Evolutionary conservation across 2,113 vertebrate species (phyloP).

Genomic region (Hippocampus barbouri): DNA sequence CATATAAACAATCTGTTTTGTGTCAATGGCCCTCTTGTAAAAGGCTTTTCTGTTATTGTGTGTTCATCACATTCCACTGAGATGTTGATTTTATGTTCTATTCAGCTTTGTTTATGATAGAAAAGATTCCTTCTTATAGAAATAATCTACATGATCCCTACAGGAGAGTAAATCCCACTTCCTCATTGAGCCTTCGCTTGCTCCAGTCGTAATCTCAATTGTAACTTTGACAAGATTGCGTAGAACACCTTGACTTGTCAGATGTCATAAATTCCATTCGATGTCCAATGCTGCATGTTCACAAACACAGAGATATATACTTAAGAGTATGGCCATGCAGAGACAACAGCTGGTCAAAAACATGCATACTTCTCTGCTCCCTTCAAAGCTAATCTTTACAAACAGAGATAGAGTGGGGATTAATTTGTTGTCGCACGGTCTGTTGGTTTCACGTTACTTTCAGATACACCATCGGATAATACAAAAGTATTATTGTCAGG

Average conservation of each 20-base stretch:
- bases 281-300: background rate
- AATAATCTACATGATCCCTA: constrained; percentile 6
- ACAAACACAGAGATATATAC: background rate
- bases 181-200: background rate
- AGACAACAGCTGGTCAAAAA: constrained; percentile 58
- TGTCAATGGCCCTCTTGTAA: background rate
- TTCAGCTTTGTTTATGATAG: background rate
- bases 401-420: constrained; percentile 46
- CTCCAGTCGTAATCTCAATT: constrained; percentile 30
- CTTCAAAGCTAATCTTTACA: constrained; percentile 58
- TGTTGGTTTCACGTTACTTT: constrained; percentile 31
- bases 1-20: background rate
- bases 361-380: constrained; percentile 34
- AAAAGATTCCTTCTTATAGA: constrained; percentile 3
- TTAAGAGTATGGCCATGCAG: constrained; percentile 3
- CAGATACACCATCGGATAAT: constrained; percentile 5
- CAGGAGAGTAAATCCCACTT: constrained; percentile 6
- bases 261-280: constrained; percentile 19
- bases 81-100: background rate
- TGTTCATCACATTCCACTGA: background rate
- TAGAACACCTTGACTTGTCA: constrained; percentile 38
- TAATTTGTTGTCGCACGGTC: constrained; percentile 39
- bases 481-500: constrained; percentile 24
- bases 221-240: constrained; percentile 47
- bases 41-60: background rate